A percentile compares a stretch with the other conserved stretches of the same genome.
These are phyloP conservation scores for Trematocara zebra DNA, from an alignment of 2,113 vertebrate genomes.

Conservation along the genomic window DNA sequence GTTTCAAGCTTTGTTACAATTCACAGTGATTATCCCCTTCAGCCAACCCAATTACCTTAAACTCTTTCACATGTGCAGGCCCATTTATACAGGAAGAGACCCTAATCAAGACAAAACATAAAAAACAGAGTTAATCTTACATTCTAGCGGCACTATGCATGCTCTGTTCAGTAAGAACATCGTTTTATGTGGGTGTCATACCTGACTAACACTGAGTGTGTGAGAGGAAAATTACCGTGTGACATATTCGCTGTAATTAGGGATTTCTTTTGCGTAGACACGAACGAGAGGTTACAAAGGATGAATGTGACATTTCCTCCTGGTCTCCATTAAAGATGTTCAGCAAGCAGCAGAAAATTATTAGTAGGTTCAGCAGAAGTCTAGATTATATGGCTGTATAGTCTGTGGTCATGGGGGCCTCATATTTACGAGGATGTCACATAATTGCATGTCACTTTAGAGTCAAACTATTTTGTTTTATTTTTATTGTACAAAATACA, in stretches of 20 bases:
- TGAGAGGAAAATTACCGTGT: neutral
- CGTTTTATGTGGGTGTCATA: neutral
- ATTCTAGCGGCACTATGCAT: neutral
- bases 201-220: neutral
- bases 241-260: constrained; percentile 13
- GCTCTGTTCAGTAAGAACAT: neutral
- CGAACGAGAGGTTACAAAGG: neutral
- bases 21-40: neutral
- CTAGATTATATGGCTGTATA: neutral
- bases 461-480: neutral
- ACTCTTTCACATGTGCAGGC: neutral
- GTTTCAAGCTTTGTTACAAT: neutral
- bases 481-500: neutral
- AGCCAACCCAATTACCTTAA: neutral
- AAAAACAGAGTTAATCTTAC: neutral
- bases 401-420: neutral
- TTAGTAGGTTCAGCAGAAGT: neutral
- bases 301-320: neutral
- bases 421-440: neutral
- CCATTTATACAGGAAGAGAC: neutral
- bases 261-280: neutral
- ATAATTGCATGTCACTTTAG: neutral
- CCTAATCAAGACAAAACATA: neutral
- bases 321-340: neutral
- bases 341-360: neutral